Evolutionary conservation across 2,113 vertebrate genomes (phyloP).

Genomic region (Nannospalax galili): DNA sequence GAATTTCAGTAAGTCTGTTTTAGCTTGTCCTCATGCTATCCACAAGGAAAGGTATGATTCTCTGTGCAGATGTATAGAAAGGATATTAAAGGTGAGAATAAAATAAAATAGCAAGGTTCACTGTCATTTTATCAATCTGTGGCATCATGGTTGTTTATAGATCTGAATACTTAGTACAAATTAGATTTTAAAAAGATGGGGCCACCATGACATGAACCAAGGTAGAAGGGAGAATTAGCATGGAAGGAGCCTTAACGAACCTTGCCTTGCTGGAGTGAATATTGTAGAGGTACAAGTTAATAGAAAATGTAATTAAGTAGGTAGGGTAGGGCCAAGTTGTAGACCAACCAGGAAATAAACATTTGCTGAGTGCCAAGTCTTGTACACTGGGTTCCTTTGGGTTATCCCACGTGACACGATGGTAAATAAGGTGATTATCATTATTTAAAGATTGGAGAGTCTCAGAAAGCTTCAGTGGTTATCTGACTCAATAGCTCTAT

Average conservation of each 20-base stretch:
- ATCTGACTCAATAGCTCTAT: neutral
- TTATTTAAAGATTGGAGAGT: neutral
- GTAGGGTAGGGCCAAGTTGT: neutral
- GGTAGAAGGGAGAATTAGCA: neutral
- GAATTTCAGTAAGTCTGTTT: slow-evolving; percentile 28
- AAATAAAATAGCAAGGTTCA: slow-evolving; percentile 11
- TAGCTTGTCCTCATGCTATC: neutral
- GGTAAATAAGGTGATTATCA: neutral
- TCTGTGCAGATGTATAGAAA: neutral
- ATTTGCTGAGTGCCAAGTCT: neutral
- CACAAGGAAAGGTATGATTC: neutral
- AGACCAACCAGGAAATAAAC: neutral
- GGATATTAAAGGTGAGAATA: slow-evolving; percentile 6
- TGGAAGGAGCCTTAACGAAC: neutral
- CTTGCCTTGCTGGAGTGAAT: neutral
- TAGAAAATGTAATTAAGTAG: neutral
- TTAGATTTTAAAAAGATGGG: neutral
- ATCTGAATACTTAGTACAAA: neutral
- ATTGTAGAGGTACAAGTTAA: neutral
- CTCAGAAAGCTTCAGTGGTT: slow-evolving; percentile 19
- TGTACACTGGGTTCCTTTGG: neutral
- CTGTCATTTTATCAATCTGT: neutral
- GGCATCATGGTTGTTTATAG: neutral
- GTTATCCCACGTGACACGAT: neutral
- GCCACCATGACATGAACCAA: neutral